A percentile compares a stretch with the other conserved stretches of the same genome.
Evolutionary conservation across 2,888 invertebrate species (phyloP).

Genomic region (Lottia scabra): DNA sequence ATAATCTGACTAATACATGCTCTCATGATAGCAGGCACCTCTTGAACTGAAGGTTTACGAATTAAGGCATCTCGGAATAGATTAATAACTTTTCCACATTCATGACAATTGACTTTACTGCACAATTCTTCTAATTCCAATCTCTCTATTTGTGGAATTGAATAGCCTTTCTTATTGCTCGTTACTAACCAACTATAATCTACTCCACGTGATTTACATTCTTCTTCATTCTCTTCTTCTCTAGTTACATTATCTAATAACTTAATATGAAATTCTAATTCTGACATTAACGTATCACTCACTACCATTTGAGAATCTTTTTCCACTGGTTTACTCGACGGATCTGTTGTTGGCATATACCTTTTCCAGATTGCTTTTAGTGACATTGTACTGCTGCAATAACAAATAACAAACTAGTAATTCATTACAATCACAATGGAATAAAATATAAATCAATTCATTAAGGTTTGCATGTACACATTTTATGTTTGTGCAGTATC

Average conservation of each 20-base stretch:
- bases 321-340: constrained; percentile 37
- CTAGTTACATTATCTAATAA: constrained; percentile 46
- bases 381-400: not conserved
- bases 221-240: constrained; percentile 49
- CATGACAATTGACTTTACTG: constrained; percentile 56
- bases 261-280: constrained; percentile 55
- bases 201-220: constrained; percentile 48
- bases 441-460: no score
- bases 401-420: no score
- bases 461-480: no score
- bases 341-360: constrained; percentile 35
- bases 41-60: constrained; percentile 47
- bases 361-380: constrained; percentile 44
- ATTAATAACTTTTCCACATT: constrained; percentile 58
- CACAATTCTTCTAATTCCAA: constrained; percentile 64
- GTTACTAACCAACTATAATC: constrained; percentile 66
- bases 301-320: constrained; percentile 47
- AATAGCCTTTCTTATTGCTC: constrained; percentile 46
- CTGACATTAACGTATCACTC: constrained; percentile 53
- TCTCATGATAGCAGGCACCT: constrained; percentile 56
- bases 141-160: constrained; percentile 62
- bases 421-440: no score
- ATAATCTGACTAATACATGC: constrained; percentile 49
- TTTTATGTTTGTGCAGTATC: no score
- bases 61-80: constrained; percentile 56